Evolutionary conservation across 2,797 vertebrate species (phyloP).

Genomic region (Rhynchotus rufescens): DNA sequence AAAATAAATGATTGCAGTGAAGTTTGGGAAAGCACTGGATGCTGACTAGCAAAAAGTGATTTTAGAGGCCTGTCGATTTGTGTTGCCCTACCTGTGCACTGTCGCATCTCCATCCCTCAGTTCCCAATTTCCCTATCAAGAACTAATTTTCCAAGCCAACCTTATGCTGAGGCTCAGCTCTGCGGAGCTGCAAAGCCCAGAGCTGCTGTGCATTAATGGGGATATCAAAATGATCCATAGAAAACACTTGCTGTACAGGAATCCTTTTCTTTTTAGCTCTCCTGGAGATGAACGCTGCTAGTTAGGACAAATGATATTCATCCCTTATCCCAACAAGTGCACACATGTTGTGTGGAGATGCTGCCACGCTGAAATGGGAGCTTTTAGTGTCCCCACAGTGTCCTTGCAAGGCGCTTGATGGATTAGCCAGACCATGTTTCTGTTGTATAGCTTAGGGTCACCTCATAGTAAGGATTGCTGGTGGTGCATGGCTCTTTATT

Average conservation of each 20-base stretch:
- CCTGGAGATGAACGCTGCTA: not conserved
- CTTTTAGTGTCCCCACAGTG: not conserved
- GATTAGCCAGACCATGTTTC: not conserved
- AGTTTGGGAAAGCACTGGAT: not conserved
- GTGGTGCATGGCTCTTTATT: not conserved
- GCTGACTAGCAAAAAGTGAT: not conserved
- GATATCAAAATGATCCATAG: not conserved
- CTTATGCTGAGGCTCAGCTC: not conserved
- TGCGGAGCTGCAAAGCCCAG: not conserved
- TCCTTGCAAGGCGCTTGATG: constrained; percentile 7
- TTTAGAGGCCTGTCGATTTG: not conserved
- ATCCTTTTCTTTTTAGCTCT: not conserved
- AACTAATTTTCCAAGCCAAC: not conserved
- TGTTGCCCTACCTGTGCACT: not conserved
- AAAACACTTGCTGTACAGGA: not conserved
- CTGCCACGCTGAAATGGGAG: not conserved
- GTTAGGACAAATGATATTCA: not conserved
- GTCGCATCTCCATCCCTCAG: not conserved
- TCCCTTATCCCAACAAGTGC: not conserved
- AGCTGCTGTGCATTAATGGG: not conserved
- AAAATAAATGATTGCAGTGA: not conserved
- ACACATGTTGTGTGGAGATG: not conserved
- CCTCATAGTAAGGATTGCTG: not conserved
- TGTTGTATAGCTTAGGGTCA: not conserved
- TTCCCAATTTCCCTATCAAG: not conserved